A percentile compares a stretch with the other conserved stretches of the same genome.
Evolutionary conservation across 2,113 vertebrate species (phyloP).

Genomic region (cattle (Bos taurus)): ARS-UCD2.0 NC_037334.1:45489001-45489500

Average conservation of each 20-base stretch:
- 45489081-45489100: too few species aligned
- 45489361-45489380: neutral
- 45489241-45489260: neutral
- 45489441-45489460: neutral
- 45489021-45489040: neutral
- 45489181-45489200: neutral
- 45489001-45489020: neutral
- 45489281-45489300: neutral
- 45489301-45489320: neutral
- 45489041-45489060: too few species aligned
- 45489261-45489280: neutral
- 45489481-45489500: neutral
- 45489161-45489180: neutral
- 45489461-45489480: neutral
- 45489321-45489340: neutral
- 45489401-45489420: neutral
- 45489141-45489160: neutral
- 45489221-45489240: neutral
- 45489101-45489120: too few species aligned
- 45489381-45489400: accelerated
- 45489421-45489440: neutral
- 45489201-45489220: neutral
- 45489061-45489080: too few species aligned
- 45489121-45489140: too few species aligned
- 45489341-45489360: neutral